Base-by-base conservation (phyloP, 1,140 invertebrate species). In the Ceratina calcarata region DNA sequence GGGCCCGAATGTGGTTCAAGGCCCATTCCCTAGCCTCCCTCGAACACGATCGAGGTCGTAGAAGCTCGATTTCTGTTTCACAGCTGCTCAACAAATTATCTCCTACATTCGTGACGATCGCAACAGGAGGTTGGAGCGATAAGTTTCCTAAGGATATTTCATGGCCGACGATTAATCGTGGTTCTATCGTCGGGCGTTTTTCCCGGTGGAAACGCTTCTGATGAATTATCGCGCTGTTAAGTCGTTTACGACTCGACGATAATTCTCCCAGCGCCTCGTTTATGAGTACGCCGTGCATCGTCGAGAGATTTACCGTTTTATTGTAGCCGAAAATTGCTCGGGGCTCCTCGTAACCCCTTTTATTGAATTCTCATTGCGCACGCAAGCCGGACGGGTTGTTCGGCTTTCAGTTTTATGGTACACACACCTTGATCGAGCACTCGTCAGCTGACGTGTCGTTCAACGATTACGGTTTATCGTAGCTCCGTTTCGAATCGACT, bases 191-290 rank as follows among this genome's bases (percentile, higher is more conserved):
- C 10, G 1, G 24, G 4, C 60, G 12, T 58, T 49, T 57, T 68
- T 55, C 64, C 27, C 16, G 61, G 8, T 6, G 0, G 74, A 76
- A 76, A 60, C 24, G 22, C 16, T 22, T 2, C 7, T 16, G 49
- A 68, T 76, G 60, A 76, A 76, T 76, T 61, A 68, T 66, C 74
- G 49, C 7, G 53, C 24, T 22, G 65, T 68, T 76, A 68, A 61
- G 37, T 51, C 53, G 58, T 76, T 76, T 61, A 67, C 53, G 64
- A 66, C 16, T 18, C 49, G 61, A 45, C 51, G 27, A 65, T 74
- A 65, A 64, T 65, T 74, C 72, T 65, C 13, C 16, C 45, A 3
- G 27, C 15, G 13, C 18, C 16, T 55, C 7, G 45, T 20, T 64
- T 37, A 49, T 49, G 18, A 51, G 64, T 12, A 15, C 15, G 53